These are phyloP conservation scores for Microhierax caerulescens DNA, from an alignment of 2,797 vertebrate species.

Conservation along the genomic window DNA sequence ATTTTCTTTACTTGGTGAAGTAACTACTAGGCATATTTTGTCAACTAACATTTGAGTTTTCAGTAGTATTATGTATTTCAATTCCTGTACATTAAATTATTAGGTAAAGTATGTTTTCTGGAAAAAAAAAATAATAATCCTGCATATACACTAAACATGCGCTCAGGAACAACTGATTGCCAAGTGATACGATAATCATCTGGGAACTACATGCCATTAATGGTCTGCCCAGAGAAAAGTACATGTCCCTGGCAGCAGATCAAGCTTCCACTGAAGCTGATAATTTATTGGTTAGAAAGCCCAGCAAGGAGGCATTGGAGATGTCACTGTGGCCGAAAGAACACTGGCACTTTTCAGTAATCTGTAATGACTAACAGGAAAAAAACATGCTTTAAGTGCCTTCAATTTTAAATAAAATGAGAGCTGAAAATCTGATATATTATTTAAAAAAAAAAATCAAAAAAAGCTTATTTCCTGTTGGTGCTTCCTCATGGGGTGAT, in stretches of 20 bases:
- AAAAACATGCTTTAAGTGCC: background rate
- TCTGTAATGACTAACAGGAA: accelerated
- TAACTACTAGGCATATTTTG: background rate
- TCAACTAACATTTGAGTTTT: background rate
- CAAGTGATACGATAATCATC: background rate
- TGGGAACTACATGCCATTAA: background rate
- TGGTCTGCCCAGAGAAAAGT: background rate
- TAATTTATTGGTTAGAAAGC: background rate
- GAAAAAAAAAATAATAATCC: background rate
- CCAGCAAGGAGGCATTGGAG: background rate
- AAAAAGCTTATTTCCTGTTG: background rate
- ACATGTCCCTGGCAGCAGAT: background rate
- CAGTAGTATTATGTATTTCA: background rate
- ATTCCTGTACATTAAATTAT: background rate
- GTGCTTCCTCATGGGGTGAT: background rate
- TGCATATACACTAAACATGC: accelerated
- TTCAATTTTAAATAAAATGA: background rate
- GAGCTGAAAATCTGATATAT: background rate
- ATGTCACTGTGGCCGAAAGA: background rate
- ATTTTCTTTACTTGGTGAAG: background rate
- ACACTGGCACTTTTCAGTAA: background rate
- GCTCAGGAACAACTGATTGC: background rate
- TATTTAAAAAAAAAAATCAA: background rate
- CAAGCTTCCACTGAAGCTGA: background rate
- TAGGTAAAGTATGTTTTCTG: background rate